Conservation (phyloP, 30 jellyfish, hydroid and myxozoan genomes). For the Clytia hemisphaerica region DNA sequence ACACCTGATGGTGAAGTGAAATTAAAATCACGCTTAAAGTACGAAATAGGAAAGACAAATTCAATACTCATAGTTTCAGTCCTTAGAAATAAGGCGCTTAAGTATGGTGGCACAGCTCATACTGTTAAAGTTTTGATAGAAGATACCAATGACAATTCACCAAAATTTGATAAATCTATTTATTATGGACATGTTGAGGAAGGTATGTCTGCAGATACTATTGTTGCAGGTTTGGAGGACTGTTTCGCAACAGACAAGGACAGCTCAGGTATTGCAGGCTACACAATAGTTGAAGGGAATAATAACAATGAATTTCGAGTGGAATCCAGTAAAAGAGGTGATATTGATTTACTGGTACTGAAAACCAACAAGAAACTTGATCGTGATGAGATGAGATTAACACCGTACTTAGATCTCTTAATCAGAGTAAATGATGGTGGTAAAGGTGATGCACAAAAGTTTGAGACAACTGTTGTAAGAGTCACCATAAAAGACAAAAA, state of each 20-base stretch:
- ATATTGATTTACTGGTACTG: conserved; percentile 63
- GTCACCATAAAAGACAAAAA: conserved; percentile 60
- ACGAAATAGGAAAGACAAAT: conserved; percentile 50
- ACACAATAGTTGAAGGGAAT: conserved; percentile 56
- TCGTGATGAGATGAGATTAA: conserved; percentile 77
- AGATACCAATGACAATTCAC: conserved; percentile 75
- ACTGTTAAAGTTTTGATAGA: conserved; percentile 36
- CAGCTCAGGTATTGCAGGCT: conserved; percentile 54
- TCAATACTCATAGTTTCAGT: conserved; percentile 44
- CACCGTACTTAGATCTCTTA: conserved; percentile 61
- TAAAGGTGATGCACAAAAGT: conserved; percentile 47
- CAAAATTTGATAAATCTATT: conserved; percentile 50
- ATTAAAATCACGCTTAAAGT: conserved; percentile 31
- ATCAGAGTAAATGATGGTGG: conserved; percentile 92
- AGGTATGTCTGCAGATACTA: conserved; percentile 75
- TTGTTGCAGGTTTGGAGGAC: conserved; percentile 81
- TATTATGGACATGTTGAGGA: conserved; percentile 70
- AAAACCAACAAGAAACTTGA: conserved; percentile 66
- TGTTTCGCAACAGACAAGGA: conserved; percentile 92
- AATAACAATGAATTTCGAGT: conserved; percentile 50
- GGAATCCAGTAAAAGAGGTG: conserved; percentile 41
- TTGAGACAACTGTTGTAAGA: conserved; percentile 32
- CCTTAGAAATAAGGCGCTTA: conserved; percentile 44
- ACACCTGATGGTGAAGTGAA: conserved; percentile 33
- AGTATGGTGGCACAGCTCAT: conserved; percentile 62